phyloP scores from a whole-genome alignment of 2,797 vertebrate species.

The Channa striata region DNA sequence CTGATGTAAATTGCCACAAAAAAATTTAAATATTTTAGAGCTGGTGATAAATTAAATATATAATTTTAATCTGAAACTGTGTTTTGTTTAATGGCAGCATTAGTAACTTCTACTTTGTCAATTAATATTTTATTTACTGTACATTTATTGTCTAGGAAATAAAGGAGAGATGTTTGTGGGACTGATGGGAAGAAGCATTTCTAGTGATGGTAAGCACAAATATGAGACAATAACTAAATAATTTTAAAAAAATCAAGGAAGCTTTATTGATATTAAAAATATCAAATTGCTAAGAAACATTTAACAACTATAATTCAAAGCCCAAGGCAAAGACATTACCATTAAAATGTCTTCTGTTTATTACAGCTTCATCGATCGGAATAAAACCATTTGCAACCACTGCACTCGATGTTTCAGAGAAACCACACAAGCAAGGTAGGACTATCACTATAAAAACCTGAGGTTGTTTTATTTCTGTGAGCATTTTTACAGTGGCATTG shows the following conservation, averaged over 20 bases:
- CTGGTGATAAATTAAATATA: neutral
- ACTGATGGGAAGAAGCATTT: conserved; percentile 81
- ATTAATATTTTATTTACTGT: neutral
- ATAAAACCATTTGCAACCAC: conserved; percentile 55
- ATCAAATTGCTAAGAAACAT: conserved; percentile 59
- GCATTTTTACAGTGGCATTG: conserved; percentile 63
- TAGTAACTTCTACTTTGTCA: neutral
- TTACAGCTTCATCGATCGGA: conserved; percentile 71
- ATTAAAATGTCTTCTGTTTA: conserved; percentile 40
- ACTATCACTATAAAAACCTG: conserved; percentile 76
- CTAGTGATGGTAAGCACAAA: conserved; percentile 71
- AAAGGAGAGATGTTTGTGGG: conserved; percentile 77
- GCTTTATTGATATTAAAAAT: conserved; percentile 76
- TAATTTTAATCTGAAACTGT: neutral
- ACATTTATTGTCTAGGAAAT: conserved; percentile 50
- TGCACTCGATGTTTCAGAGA: conserved; percentile 48
- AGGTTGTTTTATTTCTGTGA: conserved; percentile 69
- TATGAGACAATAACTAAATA: neutral
- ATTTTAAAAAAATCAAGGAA: conserved; percentile 67
- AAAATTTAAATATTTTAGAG: neutral
- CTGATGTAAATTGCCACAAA: neutral
- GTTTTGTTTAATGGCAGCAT: neutral
- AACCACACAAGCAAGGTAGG: conserved; percentile 75
- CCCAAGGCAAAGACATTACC: conserved; percentile 43
- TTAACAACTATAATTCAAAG: conserved; percentile 50